phyloP scores from a whole-genome alignment of 2,113 vertebrate genomes.

The Rafetus swinhoei region DNA sequence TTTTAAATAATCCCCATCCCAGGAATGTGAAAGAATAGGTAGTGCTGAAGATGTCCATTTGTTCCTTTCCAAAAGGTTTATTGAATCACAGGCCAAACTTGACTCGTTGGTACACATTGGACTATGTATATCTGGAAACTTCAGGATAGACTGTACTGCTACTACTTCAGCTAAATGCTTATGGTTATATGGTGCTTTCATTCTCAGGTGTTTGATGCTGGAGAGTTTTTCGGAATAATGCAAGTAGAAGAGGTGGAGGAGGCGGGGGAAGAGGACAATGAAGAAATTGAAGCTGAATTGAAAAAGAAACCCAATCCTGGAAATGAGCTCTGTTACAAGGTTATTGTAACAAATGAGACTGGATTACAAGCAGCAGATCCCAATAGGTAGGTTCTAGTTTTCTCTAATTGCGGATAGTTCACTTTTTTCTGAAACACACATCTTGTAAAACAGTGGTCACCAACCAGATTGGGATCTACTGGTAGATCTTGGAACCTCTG shows the following conservation, averaged over 20 bases:
- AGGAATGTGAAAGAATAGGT: background rate
- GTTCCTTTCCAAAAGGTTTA: background rate
- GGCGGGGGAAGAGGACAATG: constrained; percentile 63
- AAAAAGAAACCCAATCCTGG: constrained; percentile 73
- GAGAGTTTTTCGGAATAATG: constrained; percentile 96
- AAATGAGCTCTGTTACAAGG: constrained; percentile 81
- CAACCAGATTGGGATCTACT: background rate
- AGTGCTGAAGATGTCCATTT: background rate
- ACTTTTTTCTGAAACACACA: too few relatives aligned
- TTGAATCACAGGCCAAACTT: background rate
- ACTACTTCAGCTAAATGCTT: background rate
- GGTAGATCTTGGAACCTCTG: too few relatives aligned
- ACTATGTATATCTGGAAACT: rapidly evolving
- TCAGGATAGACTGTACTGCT: background rate
- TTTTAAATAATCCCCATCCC: background rate
- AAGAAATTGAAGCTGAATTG: constrained; percentile 53
- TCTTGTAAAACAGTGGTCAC: background rate
- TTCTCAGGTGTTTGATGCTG: constrained; percentile 92
- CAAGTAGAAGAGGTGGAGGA: constrained; percentile 83
- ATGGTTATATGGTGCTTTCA: background rate
- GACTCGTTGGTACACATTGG: background rate
- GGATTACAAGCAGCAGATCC: constrained; percentile 86
- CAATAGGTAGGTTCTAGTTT: constrained; percentile 79
- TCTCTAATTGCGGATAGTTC: background rate
- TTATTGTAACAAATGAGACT: constrained; percentile 87